Conservation (phyloP, 1,140 invertebrate genomes). For the Solenopsis invicta region DNA sequence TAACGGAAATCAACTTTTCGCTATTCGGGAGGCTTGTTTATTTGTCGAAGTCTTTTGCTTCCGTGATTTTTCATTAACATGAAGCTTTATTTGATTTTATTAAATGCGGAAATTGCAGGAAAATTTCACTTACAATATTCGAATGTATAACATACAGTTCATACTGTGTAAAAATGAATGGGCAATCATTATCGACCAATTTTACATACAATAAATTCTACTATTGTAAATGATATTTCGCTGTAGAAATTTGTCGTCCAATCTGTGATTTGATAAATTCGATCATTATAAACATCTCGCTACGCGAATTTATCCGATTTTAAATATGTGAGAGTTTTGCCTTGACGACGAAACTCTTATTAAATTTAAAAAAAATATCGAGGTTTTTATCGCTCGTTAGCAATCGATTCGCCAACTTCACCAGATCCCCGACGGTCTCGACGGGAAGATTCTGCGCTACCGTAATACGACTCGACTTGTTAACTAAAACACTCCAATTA, state of each 20-base stretch:
- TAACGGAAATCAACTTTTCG: constrained; percentile 9
- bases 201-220: not conserved
- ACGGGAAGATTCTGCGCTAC: not conserved
- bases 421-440: not conserved
- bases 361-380: constrained; percentile 11
- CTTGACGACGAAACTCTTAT: not conserved
- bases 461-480: constrained; percentile 42
- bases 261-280: not conserved
- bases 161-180: not conserved
- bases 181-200: constrained; percentile 15
- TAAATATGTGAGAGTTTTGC: not conserved
- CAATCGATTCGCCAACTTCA: constrained; percentile 20
- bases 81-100: not conserved
- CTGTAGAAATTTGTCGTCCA: not conserved
- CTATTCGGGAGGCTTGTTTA: not conserved
- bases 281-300: constrained; percentile 31
- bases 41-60: not conserved
- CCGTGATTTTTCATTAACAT: not conserved
- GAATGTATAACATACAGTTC: not conserved
- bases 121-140: not conserved
- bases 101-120: no score
- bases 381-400: constrained; percentile 29
- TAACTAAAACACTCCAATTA: constrained; percentile 60
- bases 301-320: constrained; percentile 19
- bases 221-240: not conserved